These are phyloP conservation scores for Xenopus borealis DNA, from an alignment of 2,113 vertebrate genomes.

Conservation along the genomic window DNA sequence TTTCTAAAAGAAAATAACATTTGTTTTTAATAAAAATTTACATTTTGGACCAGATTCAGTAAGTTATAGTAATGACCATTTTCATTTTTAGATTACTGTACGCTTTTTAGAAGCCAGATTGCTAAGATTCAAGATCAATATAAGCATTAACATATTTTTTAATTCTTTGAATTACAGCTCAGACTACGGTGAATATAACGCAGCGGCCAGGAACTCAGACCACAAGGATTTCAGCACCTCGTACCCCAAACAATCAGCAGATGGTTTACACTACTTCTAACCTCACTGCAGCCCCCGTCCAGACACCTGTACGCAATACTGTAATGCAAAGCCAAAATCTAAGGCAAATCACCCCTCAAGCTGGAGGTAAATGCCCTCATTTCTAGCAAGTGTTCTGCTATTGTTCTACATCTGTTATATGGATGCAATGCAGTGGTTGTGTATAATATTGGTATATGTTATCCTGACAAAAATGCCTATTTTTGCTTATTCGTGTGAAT, in stretches of 20 bases:
- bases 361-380: conserved; percentile 59
- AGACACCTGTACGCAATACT: conserved; percentile 65
- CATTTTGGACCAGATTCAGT: too few species aligned
- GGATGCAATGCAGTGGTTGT: too few species aligned
- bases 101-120: too few species aligned
- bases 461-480: too few species aligned
- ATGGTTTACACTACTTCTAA: conserved; percentile 68
- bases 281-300: conserved; percentile 64
- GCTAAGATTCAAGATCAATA: neutral
- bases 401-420: neutral
- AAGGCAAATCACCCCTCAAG: conserved; percentile 67
- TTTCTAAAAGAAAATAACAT: too few species aligned
- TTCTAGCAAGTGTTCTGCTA: neutral
- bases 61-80: too few species aligned
- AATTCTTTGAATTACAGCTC: conserved; percentile 51
- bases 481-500: too few species aligned
- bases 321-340: conserved; percentile 66
- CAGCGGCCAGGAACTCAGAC: conserved; percentile 67
- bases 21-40: too few species aligned
- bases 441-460: too few species aligned
- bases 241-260: conserved; percentile 65
- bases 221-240: conserved; percentile 66
- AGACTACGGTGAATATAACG: conserved; percentile 71
- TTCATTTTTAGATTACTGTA: too few species aligned
- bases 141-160: neutral